Conservation (phyloP, 2,113 vertebrate species). For the Dromiciops gliroides region DNA sequence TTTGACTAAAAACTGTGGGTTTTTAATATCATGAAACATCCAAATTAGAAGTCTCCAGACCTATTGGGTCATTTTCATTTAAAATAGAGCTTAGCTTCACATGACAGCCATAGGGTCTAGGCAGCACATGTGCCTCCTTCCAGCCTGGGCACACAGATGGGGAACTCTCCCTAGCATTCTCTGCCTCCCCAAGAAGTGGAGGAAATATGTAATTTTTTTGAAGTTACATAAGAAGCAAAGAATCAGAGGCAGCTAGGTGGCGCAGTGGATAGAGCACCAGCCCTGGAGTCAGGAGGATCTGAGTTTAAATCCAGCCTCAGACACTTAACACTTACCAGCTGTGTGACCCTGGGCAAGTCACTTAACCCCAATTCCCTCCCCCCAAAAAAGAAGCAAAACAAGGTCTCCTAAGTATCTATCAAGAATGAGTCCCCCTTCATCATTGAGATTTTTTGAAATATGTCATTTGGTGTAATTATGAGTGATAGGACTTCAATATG, state of each 20-base stretch:
- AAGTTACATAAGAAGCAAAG: neutral
- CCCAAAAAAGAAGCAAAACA: too few species aligned
- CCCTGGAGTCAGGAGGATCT: too few species aligned
- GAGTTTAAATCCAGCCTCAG: too few species aligned
- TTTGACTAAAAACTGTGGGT: neutral
- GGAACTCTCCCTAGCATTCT: neutral
- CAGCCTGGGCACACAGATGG: neutral
- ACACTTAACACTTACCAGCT: too few species aligned
- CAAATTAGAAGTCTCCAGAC: neutral
- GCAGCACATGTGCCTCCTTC: neutral
- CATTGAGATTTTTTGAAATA: neutral
- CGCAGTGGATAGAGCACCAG: too few species aligned
- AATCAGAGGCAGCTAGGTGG: too few species aligned
- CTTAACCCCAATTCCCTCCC: too few species aligned
- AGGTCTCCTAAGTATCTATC: neutral
- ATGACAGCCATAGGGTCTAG: neutral
- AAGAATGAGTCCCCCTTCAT: neutral
- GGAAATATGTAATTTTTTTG: neutral
- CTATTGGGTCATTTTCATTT: neutral
- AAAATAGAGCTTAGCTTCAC: neutral
- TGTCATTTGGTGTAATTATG: neutral
- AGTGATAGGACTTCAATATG: neutral
- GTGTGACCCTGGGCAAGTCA: too few species aligned
- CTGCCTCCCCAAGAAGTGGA: neutral
- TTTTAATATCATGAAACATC: neutral